A percentile compares a stretch with the other conserved stretches of the same genome.
phyloP scores from a whole-genome alignment of 1,140 invertebrate species.

The Hyles euphorbiae region DNA sequence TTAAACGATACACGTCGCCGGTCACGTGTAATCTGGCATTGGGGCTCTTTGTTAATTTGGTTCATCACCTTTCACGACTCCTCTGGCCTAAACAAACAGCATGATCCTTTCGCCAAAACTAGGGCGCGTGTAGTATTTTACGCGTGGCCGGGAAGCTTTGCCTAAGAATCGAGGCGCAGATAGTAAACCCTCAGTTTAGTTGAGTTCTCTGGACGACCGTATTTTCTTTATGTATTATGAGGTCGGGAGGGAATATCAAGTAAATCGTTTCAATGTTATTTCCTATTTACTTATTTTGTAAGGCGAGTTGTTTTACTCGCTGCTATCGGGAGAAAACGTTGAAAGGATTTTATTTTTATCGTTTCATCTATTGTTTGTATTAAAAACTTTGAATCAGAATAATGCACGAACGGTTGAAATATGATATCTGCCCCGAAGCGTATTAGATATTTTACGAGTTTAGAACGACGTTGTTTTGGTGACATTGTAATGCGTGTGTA shows the following conservation, averaged over 20 bases:
- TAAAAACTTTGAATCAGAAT: no score
- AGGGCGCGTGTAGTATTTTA: conserved; percentile 68
- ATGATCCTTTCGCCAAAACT: conserved; percentile 49
- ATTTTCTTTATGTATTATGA: conserved; percentile 63
- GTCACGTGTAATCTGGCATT: conserved; percentile 36
- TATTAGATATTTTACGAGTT: conserved; percentile 18
- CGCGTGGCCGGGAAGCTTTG: conserved; percentile 59
- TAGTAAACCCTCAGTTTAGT: conserved; percentile 60
- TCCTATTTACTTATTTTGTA: conserved; percentile 21
- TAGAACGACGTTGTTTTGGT: conserved; percentile 30
- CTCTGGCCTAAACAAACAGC: conserved; percentile 48
- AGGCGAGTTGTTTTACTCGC: no score
- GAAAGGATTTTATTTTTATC: conserved; percentile 6
- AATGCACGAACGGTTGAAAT: no score
- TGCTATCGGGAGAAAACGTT: no score
- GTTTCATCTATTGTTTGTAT: no score
- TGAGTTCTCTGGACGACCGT: conserved; percentile 56
- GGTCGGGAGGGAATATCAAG: conserved; percentile 40
- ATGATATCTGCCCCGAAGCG: no score
- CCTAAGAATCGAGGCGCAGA: conserved; percentile 64
- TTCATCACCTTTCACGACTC: conserved; percentile 35
- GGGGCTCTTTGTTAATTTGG: conserved; percentile 46
- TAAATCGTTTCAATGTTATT: conserved; percentile 45
- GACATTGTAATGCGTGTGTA: conserved; percentile 32
- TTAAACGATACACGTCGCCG: conserved; percentile 29